Base-by-base conservation (phyloP, 2,113 vertebrate species). In the Arenaria interpres region DNA sequence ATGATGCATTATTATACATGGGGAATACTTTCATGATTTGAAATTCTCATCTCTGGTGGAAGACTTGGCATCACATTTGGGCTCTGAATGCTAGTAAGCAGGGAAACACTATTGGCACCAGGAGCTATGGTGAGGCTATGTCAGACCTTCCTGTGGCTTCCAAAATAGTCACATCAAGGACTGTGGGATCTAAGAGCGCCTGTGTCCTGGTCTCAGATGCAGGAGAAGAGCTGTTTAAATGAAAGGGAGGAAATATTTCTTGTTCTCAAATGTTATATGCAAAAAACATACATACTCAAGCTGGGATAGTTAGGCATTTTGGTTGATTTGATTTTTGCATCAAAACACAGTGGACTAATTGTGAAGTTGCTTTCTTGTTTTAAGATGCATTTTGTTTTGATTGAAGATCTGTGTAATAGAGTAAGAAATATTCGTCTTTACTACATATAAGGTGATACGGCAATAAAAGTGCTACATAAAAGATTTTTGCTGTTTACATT, bases 261-360 rank as follows among this genome's bases (percentile, higher is more conserved):
- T 67, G 23, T 57, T 84, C 33, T 79, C 51, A 57, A 45, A 19
- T 33, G 10, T 66, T 68, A 5, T 23, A 57, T 62, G 7, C 4
- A 23, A 24, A 90, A 80, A 19, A 3, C 0, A 1, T 23, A 3
- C 9, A 19, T 1, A 2, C 23, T 4, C 35, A 41, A 43, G 4
- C 32, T 67, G 33, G 35, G 3, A 13, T 41, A 24, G 7, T 76
- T 51, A 9, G 2, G 19, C 12, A 1, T 22, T 82, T 75, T 63
- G 4, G 4, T 39, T 77, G 18, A 5, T 66, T 91, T 71, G n/a
- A 9, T 27, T 56, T 78, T 80, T 43, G 7, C 8, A 0, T 33
- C 24, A 80, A 56, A 50, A 25, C 25, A 9, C 8, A 50, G n/a
- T 25, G 23, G n/a, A 45, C 2, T 78, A 84, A 39, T 39, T 68